Base-by-base conservation (phyloP, 1,140 invertebrate genomes). In the Drosophila repletoides region DNA sequence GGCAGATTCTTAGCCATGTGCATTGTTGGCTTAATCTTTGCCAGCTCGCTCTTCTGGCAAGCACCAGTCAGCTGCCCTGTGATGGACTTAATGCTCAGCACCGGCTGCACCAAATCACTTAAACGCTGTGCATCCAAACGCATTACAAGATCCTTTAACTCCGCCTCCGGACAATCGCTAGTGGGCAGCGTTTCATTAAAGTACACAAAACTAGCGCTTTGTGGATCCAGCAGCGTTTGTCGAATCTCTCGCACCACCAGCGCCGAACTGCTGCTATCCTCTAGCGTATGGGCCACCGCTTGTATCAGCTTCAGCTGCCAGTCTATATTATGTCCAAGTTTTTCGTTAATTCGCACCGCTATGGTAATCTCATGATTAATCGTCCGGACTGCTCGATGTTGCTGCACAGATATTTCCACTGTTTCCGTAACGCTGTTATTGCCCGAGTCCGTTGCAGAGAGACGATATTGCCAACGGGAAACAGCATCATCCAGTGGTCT, bases 111-210 rank as follows among this genome's bases (percentile, higher is more conserved):
- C 31, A 92, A 91, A 12, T 92, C 86, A 14, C 75, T 91, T n/a
- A 95, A 76, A 7, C 91, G 80, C 6, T 53, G 38, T 4, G 84
- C 81, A 24, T 94, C 75, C 36, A 90, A 56, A 6, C 80, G 59
- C 7, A 21, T 31, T 76, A 94, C 93, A 3, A 96, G 87, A 60
- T 92, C 91, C 26, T 94, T 92, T 14, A 97, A 94, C 63, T 95
- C 93, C 26, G 60, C 92, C 91, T 71, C 92, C 91, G 96, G 96
- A 86, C 97, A 98, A 12, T 92, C 92, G 76, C 93, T 93, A 38
- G 94, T 94, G 0, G 95, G 93, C 60, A 98, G 86, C 12, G 95
- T 95, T 64, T 97, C 96, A 81, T 98, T 98, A 3, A 96, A 96
- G 95, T 97, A 98, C 0, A 94, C 93, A 68, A 96, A 95, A 24